phyloP scores from a whole-genome alignment of 2,888 invertebrate species.

The Eristalis intricaria region DNA sequence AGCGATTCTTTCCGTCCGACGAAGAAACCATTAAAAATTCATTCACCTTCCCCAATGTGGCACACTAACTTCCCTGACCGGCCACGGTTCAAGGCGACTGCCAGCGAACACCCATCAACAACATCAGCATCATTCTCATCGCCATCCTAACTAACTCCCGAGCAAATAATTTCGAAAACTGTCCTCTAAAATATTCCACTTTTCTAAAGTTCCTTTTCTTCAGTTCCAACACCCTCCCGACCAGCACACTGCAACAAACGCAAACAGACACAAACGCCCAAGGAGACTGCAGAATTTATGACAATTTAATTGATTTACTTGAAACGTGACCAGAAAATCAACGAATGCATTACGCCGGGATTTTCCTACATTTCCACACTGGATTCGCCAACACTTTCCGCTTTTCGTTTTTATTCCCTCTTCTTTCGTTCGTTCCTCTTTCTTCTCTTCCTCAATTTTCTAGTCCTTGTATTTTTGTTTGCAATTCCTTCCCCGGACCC shows the following conservation, averaged over 20 bases:
- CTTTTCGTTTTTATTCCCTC: background rate
- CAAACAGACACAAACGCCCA: background rate
- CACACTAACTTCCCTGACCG: slow-evolving; percentile 21
- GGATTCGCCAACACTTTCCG: slow-evolving; percentile 10
- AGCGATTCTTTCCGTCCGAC: background rate
- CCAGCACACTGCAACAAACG: background rate
- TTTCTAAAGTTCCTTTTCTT: slow-evolving; percentile 13
- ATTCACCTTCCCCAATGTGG: slow-evolving; percentile 26
- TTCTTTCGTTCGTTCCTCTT: background rate
- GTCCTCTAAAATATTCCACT: slow-evolving; percentile 54
- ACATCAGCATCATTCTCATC: slow-evolving; percentile 25
- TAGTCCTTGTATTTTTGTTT: slow-evolving; percentile 34
- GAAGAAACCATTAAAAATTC: slow-evolving; percentile 35
- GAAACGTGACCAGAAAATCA: slow-evolving; percentile 80
- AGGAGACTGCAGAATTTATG: slow-evolving; percentile 76
- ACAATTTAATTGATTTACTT: slow-evolving; percentile 81
- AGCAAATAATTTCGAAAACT: slow-evolving; percentile 43
- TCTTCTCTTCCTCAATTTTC: slow-evolving; percentile 30
- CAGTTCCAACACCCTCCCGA: background rate
- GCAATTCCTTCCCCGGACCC: background rate
- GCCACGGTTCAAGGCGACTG: slow-evolving; percentile 14
- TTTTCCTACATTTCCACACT: slow-evolving; percentile 53
- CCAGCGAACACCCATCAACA: no score
- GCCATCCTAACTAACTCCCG: slow-evolving; percentile 29
- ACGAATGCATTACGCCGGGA: slow-evolving; percentile 78